Base-by-base conservation (phyloP, 2,113 vertebrate species). In the Platichthys flesus region DNA sequence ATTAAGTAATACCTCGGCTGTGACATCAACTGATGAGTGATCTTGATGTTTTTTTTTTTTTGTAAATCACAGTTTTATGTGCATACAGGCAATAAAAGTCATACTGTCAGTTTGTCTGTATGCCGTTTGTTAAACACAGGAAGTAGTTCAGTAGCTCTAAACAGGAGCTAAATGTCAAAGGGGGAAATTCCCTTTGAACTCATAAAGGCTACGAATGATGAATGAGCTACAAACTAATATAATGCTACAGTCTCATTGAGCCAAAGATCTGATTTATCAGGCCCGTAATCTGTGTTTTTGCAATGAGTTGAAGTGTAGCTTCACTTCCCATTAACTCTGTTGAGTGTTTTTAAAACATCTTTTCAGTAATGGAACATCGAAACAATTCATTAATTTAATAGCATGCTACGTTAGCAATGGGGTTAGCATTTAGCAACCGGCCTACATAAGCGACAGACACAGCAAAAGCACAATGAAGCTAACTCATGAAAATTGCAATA, bases 41-140 rank as follows among this genome's bases (percentile, higher is more conserved):
- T 76, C 15, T 56, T 3, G 5, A 52, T 47, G 9, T 1, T 45
- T 74, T 67, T 60, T 58, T 18, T 49, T 14, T 49, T 51, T 51
- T 51, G 6, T 18, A 51, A 51, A 83, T 93, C 89, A 91, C 90
- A 90, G 85, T 89, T 83, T 84, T 81, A 67, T 61, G 54, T 59
- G 65, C 68, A 24, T 56, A 68, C 67, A 84, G 71, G 79, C 60
- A 79, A 69, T 54, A 84, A 58, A 75, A 59, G 79, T 67, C 47
- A 47, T 31, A 67, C 45, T 81, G 62, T 60, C 45, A 7, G 71
- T 66, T 51, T 14, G 23, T 67, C 47, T 70, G 55, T 60, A 74
- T 74, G 65, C n/a, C 78, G 52, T 71, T 79, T 62, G 60, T 78
- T 52, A 88, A 88, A 75, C 74, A 75, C 57, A 73, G 28, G 24